Evolutionary conservation across 2,888 invertebrate species (phyloP).

Genomic region (Drosophila kanekoi): DNA sequence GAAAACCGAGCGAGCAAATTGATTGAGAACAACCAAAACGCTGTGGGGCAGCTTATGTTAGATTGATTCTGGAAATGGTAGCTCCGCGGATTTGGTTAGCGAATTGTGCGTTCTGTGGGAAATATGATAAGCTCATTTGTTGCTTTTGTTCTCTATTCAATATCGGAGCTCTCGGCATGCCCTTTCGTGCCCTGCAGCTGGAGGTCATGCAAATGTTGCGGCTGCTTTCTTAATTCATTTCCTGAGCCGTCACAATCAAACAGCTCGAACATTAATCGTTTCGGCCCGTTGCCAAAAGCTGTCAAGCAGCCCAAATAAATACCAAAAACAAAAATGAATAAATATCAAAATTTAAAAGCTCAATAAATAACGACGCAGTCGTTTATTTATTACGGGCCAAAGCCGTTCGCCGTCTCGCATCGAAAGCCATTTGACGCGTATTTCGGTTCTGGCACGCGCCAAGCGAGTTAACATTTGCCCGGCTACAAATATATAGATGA

Average conservation of each 20-base stretch:
- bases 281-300: slow-evolving; percentile 36
- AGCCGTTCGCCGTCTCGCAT: neutral
- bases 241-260: slow-evolving; percentile 40
- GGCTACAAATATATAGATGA: neutral
- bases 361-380: slow-evolving; percentile 34
- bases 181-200: slow-evolving; percentile 32
- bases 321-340: neutral
- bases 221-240: slow-evolving; percentile 47
- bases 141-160: too few species aligned
- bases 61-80: slow-evolving; percentile 10
- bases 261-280: slow-evolving; percentile 43
- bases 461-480: neutral
- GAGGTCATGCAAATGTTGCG: slow-evolving; percentile 40
- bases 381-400: slow-evolving; percentile 32
- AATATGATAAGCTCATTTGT: slow-evolving; percentile 1
- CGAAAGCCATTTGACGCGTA: slow-evolving; percentile 30
- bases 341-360: neutral
- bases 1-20: slow-evolving; percentile 21
- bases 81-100: neutral
- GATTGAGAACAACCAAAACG: slow-evolving; percentile 5
- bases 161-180: neutral
- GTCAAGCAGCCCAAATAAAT: slow-evolving; percentile 1
- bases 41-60: slow-evolving; percentile 6
- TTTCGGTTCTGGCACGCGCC: slow-evolving; percentile 43
- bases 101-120: neutral